phyloP scores from a whole-genome alignment of 2,888 invertebrate species.

The Cephonodes hylas region DNA sequence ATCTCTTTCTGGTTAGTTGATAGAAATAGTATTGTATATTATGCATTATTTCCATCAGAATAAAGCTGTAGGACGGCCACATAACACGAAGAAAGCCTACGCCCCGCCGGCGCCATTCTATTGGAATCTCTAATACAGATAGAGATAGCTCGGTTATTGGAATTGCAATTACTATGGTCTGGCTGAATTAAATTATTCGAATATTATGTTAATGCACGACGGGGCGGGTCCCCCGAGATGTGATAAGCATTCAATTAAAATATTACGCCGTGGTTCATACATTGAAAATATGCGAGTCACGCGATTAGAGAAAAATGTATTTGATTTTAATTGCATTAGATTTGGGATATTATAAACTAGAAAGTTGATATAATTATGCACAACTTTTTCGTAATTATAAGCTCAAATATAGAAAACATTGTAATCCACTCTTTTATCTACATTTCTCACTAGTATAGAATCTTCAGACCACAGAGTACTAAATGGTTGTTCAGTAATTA shows the following conservation, averaged over 20 bases:
- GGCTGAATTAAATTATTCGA: slow-evolving; percentile 35
- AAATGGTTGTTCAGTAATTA: too few relatives aligned
- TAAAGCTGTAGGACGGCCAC: background rate
- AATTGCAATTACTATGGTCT: slow-evolving; percentile 35
- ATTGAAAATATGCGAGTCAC: background rate
- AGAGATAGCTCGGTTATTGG: slow-evolving; percentile 31
- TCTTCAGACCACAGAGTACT: too few relatives aligned
- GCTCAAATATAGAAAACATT: too few relatives aligned
- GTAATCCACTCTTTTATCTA: too few relatives aligned
- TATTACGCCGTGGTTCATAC: background rate
- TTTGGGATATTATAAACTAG: too few relatives aligned
- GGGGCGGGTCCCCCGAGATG: background rate
- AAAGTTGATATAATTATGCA: too few relatives aligned
- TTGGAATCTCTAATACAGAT: slow-evolving; percentile 23
- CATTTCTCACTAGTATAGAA: too few relatives aligned
- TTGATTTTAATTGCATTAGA: too few relatives aligned
- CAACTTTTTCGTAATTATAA: too few relatives aligned
- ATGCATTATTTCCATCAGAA: background rate
- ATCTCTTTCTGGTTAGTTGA: too few relatives aligned
- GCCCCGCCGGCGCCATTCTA: slow-evolving; percentile 16
- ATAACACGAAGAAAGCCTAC: slow-evolving; percentile 11
- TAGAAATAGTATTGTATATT: background rate
- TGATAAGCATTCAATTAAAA: background rate
- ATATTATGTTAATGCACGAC: slow-evolving; percentile 36
- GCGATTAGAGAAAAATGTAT: background rate